These are phyloP conservation scores for Rhopilema esculentum DNA, from an alignment of 30 jellyfish, hydroid and myxozoan genomes.

Conservation along the genomic window DNA sequence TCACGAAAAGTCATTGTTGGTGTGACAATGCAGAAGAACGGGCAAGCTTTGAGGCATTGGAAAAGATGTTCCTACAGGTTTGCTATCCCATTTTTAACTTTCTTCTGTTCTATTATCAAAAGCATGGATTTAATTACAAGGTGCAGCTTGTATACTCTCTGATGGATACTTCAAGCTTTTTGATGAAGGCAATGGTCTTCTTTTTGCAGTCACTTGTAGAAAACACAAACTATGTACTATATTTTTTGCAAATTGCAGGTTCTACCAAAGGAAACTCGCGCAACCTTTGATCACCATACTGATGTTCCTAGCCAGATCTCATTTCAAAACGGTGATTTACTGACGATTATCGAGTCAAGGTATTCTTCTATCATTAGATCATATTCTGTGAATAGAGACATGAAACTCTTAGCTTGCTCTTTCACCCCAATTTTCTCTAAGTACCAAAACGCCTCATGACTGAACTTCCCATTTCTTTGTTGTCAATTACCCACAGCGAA, in stretches of 20 bases:
- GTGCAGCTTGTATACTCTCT: no score
- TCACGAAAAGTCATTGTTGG: constrained; percentile 84
- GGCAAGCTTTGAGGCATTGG: constrained; percentile 74
- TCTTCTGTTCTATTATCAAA: not conserved
- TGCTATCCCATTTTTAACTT: no score
- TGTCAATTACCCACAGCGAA: no score
- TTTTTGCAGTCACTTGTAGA: no score
- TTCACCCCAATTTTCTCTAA: no score
- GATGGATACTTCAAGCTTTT: not conserved
- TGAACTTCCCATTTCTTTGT: no score
- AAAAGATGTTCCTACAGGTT: constrained; percentile 77
- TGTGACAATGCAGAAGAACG: constrained; percentile 82
- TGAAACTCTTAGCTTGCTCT: no score
- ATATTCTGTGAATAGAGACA: not conserved
- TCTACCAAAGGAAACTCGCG: constrained; percentile 73
- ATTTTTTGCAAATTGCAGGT: constrained; percentile 46
- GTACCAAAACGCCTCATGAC: no score
- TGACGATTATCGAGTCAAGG: constrained; percentile 78
- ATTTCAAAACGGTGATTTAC: constrained; percentile 67
- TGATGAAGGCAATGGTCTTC: not conserved
- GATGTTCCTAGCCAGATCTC: constrained; percentile 47
- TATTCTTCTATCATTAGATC: not conserved
- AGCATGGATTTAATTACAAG: no score
- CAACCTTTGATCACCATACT: constrained; percentile 48
- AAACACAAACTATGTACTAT: no score